Conservation (phyloP, 2,888 invertebrate species). For the Pterostichus madidus region DNA sequence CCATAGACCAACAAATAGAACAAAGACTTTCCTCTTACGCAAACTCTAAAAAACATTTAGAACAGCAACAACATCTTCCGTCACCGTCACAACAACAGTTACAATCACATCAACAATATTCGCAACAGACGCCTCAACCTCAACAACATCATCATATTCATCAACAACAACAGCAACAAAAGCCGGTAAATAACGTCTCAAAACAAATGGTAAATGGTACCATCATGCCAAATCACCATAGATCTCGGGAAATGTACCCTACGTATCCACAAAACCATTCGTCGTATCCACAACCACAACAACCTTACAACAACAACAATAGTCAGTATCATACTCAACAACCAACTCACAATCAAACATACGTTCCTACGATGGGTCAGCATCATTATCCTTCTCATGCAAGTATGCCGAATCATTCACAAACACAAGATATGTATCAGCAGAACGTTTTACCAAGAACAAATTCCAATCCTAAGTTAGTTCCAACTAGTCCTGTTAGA, state of each 20-base stretch:
- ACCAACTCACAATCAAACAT: conserved; percentile 72
- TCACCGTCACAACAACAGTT: conserved; percentile 67
- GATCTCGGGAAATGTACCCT: conserved; percentile 51
- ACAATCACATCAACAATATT: conserved; percentile 49
- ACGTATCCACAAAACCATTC: conserved; percentile 51
- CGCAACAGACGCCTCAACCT: conserved; percentile 67
- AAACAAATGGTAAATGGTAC: conserved; percentile 63
- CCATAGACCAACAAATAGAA: conserved; percentile 80
- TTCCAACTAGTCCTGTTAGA: conserved; percentile 68
- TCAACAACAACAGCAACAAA: conserved; percentile 70
- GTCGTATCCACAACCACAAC: conserved; percentile 67
- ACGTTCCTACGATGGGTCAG: conserved; percentile 73
- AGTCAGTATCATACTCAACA: conserved; percentile 70
- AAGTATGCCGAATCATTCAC: conserved; percentile 65
- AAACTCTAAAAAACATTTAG: conserved; percentile 71
- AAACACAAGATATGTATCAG: conserved; percentile 69
- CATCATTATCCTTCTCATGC: conserved; percentile 73
- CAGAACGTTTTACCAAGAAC: conserved; percentile 70
- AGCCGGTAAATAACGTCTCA: conserved; percentile 63
- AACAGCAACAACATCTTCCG: conserved; percentile 69
- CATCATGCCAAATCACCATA: conserved; percentile 57
- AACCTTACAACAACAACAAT: conserved; percentile 68
- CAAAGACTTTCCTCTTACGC: conserved; percentile 76
- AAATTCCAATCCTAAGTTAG: conserved; percentile 71
- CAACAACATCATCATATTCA: conserved; percentile 61